These are phyloP conservation scores for Calephelis perditalis DNA, from an alignment of 2,888 invertebrate genomes.

Conservation along the genomic window DNA sequence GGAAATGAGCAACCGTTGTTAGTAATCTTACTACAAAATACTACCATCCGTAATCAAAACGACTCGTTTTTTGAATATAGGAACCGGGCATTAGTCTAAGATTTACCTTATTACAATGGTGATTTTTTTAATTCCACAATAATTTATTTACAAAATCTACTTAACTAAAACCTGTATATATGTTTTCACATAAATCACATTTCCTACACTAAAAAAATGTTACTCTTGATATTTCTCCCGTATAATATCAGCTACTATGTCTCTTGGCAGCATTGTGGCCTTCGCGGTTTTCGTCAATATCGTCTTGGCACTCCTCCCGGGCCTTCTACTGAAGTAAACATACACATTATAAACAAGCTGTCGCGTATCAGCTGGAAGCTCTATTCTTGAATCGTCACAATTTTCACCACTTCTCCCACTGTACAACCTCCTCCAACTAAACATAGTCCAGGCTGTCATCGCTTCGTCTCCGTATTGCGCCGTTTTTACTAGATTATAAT, in stretches of 20 bases:
- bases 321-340: conserved; percentile 63
- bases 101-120: too few species aligned
- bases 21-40: too few species aligned
- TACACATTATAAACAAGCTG: conserved; percentile 71
- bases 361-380: conserved; percentile 65
- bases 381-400: conserved; percentile 52
- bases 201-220: conserved; percentile 12
- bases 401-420: conserved; percentile 50
- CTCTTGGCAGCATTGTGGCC: conserved; percentile 67
- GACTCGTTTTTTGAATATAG: too few species aligned
- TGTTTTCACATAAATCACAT: background rate
- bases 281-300: conserved; percentile 63
- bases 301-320: conserved; percentile 59
- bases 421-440: conserved; percentile 69
- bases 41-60: too few species aligned
- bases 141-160: background rate
- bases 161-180: background rate
- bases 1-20: too few species aligned
- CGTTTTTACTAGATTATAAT: conserved; percentile 45
- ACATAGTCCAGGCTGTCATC: conserved; percentile 76
- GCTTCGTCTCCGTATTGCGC: conserved; percentile 73
- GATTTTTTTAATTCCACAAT: background rate
- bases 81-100: too few species aligned
- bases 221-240: conserved; percentile 56
- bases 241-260: conserved; percentile 67